Evolutionary conservation across 2,113 vertebrate species (phyloP).

Genomic region (Boulengerochromis microlepis): DNA sequence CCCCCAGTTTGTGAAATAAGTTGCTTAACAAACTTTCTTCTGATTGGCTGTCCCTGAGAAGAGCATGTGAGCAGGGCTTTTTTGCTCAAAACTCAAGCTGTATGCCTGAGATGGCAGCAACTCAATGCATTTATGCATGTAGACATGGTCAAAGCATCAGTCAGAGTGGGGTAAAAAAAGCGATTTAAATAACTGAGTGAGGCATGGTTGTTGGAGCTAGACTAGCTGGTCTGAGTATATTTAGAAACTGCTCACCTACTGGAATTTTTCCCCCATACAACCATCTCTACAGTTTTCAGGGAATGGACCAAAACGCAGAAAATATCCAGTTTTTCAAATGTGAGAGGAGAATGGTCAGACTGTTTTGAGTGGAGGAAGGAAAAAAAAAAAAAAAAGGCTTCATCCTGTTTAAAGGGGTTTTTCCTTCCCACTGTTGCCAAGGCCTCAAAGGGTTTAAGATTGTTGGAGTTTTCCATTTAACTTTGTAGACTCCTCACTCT

Average conservation of each 20-base stretch:
- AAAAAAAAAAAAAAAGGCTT: fast-evolving
- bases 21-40: not conserved
- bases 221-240: not conserved
- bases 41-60: not conserved
- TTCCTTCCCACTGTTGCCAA: not conserved
- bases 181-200: not conserved
- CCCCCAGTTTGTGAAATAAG: not conserved
- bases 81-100: not conserved
- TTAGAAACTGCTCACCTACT: not conserved
- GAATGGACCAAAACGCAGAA: fast-evolving
- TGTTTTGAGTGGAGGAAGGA: not conserved
- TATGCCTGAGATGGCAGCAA: not conserved
- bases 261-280: not conserved
- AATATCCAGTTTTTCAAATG: not conserved
- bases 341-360: not conserved
- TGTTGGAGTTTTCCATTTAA: not conserved
- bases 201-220: not conserved
- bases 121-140: not conserved
- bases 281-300: fast-evolving
- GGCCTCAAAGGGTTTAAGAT: not conserved
- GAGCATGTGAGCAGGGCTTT: fast-evolving
- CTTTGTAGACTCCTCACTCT: not conserved
- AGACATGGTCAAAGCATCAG: not conserved
- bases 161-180: not conserved
- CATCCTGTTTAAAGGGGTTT: not conserved